Evolutionary conservation across 2,888 invertebrate genomes (phyloP), one percentile per base, ranked within the genome.

Genomic region (Apodemia hepburni): DNA sequence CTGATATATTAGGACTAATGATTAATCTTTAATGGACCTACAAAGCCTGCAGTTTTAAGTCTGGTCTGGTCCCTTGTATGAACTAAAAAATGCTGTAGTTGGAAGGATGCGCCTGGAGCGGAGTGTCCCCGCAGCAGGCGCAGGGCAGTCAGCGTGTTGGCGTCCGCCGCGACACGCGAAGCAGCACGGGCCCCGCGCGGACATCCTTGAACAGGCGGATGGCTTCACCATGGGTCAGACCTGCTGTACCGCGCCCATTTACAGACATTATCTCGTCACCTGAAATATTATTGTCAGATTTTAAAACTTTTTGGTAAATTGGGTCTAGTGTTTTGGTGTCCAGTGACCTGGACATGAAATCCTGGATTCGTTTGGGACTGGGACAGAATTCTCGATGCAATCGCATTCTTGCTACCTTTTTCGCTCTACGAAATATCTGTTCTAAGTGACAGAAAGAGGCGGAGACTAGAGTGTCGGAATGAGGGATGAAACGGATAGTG

Each of bases 261-360:
- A 97, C 95, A 64, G 96, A 95, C 70, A 96, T 82, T 75, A 97
- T 95, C 89, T 96, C 95, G 84, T 97, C 96, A 76, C 97, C 97
- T 95, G 86, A 22, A 92, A 92, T 11, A 12, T 11, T 1, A 22
- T 22, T 51, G 51, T 51, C 0, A 22, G 9, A 11, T 51, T 8
- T 51, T 51, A n/a, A 51, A 5, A 49, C 11, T 49, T 18, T n/a
- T 47, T 33, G 29, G 5, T 29, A 7, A 5, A 6, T 22, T 22
- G 22, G 22, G 22, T 22, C 22, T 22, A 22, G 22, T 22, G 22
- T 1, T 22, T 22, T 22, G 22, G 22, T 22, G 22, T 22, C 22
- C 22, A 22, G 22, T 22, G 22, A 22, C 22, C 22, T 2, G 22
- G 22, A 22, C 22, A 22, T 22, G 22, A 22, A 22, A 22, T 22